Evolutionary conservation across 1,140 invertebrate species (phyloP).

Genomic region (Aphidius ervi): DNA sequence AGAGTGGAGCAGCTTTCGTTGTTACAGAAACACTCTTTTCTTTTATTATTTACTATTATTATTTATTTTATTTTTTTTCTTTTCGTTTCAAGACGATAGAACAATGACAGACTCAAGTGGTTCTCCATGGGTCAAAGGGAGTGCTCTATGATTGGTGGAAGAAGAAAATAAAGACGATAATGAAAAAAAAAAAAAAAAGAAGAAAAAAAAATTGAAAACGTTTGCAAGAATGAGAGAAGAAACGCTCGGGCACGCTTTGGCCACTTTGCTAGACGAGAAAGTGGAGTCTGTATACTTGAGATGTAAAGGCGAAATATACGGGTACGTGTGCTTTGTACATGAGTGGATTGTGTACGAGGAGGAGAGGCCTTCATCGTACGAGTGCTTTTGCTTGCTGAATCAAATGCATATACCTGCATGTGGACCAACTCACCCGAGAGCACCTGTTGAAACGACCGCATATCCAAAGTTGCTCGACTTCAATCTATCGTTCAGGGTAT

Average conservation of each 20-base stretch:
- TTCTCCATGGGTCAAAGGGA: conserved; percentile 1
- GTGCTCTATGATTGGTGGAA: neutral
- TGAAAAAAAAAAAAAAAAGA: too few species aligned
- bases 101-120: conserved; percentile 7
- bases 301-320: conserved; percentile 20
- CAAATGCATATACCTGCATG: conserved; percentile 5
- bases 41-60: too few species aligned
- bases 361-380: conserved; percentile 11
- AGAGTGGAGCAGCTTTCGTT: conserved; percentile 19
- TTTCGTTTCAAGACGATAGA: neutral
- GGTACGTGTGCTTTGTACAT: conserved; percentile 14
- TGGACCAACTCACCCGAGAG: conserved; percentile 1
- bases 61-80: too few species aligned
- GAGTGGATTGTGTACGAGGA: conserved; percentile 16
- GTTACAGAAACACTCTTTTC: conserved; percentile 8
- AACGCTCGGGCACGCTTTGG: too few species aligned
- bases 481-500: too few species aligned
- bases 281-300: neutral
- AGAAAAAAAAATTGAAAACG: neutral
- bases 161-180: too few species aligned
- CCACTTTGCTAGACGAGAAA: neutral
- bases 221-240: neutral
- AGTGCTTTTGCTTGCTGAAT: conserved; percentile 16
- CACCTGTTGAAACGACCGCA: conserved; percentile 20
- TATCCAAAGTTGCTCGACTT: too few species aligned